phyloP scores from a whole-genome alignment of 1,140 invertebrate genomes.

The Drosophila dunni region DNA sequence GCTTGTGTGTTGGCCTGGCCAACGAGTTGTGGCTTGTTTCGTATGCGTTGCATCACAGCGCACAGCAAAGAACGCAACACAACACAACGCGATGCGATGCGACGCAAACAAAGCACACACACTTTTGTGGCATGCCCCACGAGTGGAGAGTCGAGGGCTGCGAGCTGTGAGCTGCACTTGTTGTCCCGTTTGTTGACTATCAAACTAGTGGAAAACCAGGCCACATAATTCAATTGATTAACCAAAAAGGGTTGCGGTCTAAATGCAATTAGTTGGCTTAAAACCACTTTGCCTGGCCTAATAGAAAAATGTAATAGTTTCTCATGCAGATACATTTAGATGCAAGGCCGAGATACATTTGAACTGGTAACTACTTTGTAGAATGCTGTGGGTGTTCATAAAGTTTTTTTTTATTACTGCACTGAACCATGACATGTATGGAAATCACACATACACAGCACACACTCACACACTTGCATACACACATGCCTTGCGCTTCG shows the following conservation, averaged over 20 bases:
- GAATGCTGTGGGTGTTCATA: conserved; percentile 17
- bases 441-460: conserved; percentile 35
- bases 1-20: conserved; percentile 51
- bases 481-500: conserved; percentile 59
- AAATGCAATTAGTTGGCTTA: conserved; percentile 65
- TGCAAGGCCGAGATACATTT: conserved; percentile 42
- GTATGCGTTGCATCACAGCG: conserved; percentile 54
- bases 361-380: conserved; percentile 7
- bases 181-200: background rate
- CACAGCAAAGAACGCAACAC: conserved; percentile 14
- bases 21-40: conserved; percentile 45
- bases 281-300: conserved; percentile 59
- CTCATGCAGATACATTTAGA: conserved; percentile 18
- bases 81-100: background rate
- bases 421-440: conserved; percentile 66
- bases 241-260: conserved; percentile 23
- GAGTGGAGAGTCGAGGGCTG: background rate
- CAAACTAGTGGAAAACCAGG: conserved; percentile 8
- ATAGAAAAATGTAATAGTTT: conserved; percentile 51
- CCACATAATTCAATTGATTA: conserved; percentile 63
- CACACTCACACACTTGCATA: background rate
- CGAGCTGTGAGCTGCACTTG: conserved; percentile 23
- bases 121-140: conserved; percentile 10
- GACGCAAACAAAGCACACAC: background rate
- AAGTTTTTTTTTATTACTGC: conserved; percentile 24